A percentile compares a stretch with the other conserved stretches of the same genome.
These are phyloP conservation scores for Epizoanthus stellaris DNA, from an alignment of 92 coral and sea anemone genomes.

Conservation along the genomic window DNA sequence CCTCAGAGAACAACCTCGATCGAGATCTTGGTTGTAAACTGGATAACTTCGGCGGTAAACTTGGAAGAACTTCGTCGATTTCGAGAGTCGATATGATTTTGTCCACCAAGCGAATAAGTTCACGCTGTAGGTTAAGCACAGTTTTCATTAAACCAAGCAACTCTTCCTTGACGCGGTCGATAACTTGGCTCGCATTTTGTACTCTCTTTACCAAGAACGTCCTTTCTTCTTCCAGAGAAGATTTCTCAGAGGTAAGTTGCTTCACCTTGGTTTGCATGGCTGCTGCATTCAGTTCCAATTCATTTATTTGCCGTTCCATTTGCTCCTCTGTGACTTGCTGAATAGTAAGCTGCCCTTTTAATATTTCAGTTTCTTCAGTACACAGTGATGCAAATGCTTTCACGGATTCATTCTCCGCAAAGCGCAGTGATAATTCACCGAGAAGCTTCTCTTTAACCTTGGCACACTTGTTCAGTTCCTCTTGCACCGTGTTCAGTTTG, in stretches of 20 bases:
- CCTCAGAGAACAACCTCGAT: constrained; percentile 52
- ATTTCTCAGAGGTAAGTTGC: constrained; percentile 66
- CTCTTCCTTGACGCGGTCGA: constrained; percentile 84
- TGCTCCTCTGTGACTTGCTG: constrained; percentile 70
- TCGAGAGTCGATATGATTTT: constrained; percentile 70
- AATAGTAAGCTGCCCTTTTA: constrained; percentile 69
- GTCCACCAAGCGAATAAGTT: constrained; percentile 74
- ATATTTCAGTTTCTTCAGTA: constrained; percentile 75
- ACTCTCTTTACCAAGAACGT: constrained; percentile 73
- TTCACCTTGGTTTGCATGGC: constrained; percentile 65
- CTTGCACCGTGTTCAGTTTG: constrained; percentile 72
- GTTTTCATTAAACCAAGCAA: constrained; percentile 80
- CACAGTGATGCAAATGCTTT: constrained; percentile 79
- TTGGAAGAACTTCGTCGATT: constrained; percentile 52
- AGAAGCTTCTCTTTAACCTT: constrained; percentile 79
- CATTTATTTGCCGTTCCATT: constrained; percentile 66
- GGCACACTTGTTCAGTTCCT: constrained; percentile 69
- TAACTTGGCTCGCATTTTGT: constrained; percentile 74
- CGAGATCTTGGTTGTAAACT: constrained; percentile 45
- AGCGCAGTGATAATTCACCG: constrained; percentile 73
- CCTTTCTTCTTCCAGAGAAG: constrained; percentile 79
- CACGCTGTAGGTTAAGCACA: constrained; percentile 82
- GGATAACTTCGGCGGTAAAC: constrained; percentile 37
- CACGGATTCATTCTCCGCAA: constrained; percentile 75
- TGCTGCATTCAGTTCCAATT: constrained; percentile 72